Conservation (phyloP, 2,888 invertebrate species). For the Dusona sp. region DNA sequence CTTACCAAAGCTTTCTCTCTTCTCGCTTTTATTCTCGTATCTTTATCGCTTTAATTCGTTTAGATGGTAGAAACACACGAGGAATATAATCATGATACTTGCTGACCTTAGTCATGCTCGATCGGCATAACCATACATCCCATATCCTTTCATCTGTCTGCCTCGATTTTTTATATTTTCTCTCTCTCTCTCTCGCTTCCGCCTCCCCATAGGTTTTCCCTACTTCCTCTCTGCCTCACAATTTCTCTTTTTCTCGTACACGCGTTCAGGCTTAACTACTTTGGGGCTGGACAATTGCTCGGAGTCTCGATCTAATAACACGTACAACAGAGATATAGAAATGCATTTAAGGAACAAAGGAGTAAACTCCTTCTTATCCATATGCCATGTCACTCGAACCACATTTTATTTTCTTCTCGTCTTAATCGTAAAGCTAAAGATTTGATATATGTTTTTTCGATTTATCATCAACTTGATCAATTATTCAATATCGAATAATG, state of each 20-base stretch:
- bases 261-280: conserved; percentile 37
- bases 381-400: conserved; percentile 29
- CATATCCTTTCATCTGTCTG: conserved; percentile 46
- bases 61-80: conserved; percentile 74
- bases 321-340: conserved; percentile 18
- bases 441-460: conserved; percentile 31
- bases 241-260: conserved; percentile 24
- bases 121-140: conserved; percentile 58
- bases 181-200: conserved; percentile 2
- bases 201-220: background rate
- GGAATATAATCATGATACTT: conserved; percentile 68
- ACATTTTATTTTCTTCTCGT: background rate
- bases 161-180: background rate
- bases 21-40: conserved; percentile 57
- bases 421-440: background rate
- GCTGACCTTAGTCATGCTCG: conserved; percentile 64
- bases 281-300: conserved; percentile 7
- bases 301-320: conserved; percentile 13
- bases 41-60: conserved; percentile 81
- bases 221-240: conserved; percentile 3
- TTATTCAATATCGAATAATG: background rate
- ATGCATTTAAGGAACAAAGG: conserved; percentile 34
- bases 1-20: conserved; percentile 28
- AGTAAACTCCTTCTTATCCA: background rate
- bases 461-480: background rate